A percentile compares a stretch with the other conserved stretches of the same genome.
phyloP scores from a whole-genome alignment of 1,140 invertebrate genomes.

The Drosophila mayri region DNA sequence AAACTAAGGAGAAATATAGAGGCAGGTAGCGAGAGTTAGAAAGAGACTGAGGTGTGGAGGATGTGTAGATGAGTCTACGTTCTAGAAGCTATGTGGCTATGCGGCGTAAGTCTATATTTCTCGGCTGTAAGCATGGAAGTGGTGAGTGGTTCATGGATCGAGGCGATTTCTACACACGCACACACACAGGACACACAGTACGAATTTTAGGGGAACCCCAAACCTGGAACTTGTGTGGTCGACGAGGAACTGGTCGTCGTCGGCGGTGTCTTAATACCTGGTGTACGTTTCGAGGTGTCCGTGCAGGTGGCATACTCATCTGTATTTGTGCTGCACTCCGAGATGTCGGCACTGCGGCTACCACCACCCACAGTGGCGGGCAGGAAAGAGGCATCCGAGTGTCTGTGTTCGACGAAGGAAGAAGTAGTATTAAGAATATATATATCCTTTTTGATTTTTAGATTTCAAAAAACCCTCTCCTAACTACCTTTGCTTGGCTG shows the following conservation, averaged over 20 bases:
- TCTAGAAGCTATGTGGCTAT: slow-evolving; percentile 32
- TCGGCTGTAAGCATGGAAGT: slow-evolving; percentile 18
- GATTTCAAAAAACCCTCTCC: no score
- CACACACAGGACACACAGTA: slow-evolving; percentile 46
- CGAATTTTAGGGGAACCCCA: slow-evolving; percentile 53
- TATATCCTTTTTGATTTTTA: no score
- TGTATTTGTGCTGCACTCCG: slow-evolving; percentile 93
- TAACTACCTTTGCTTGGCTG: slow-evolving; percentile 60
- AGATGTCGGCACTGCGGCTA: slow-evolving; percentile 90
- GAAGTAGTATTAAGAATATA: no score
- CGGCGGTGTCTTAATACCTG: slow-evolving; percentile 85
- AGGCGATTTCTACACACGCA: slow-evolving; percentile 45
- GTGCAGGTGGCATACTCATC: slow-evolving; percentile 93
- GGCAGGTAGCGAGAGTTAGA: slow-evolving; percentile 38
- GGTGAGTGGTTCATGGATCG: slow-evolving; percentile 20
- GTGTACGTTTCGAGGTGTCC: slow-evolving; percentile 91
- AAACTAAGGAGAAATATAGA: slow-evolving; percentile 58
- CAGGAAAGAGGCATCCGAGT: slow-evolving; percentile 69
- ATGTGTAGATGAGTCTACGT: slow-evolving; percentile 39
- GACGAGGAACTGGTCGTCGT: slow-evolving; percentile 84
- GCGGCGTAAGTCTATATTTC: slow-evolving; percentile 14
- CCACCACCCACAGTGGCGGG: slow-evolving; percentile 24
- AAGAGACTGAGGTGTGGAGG: slow-evolving; percentile 38
- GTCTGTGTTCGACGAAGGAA: slow-evolving; percentile 22
- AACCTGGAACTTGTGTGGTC: slow-evolving; percentile 85